Base-by-base conservation (phyloP, 2,113 vertebrate genomes). In the Ammodramus savannarum region DNA sequence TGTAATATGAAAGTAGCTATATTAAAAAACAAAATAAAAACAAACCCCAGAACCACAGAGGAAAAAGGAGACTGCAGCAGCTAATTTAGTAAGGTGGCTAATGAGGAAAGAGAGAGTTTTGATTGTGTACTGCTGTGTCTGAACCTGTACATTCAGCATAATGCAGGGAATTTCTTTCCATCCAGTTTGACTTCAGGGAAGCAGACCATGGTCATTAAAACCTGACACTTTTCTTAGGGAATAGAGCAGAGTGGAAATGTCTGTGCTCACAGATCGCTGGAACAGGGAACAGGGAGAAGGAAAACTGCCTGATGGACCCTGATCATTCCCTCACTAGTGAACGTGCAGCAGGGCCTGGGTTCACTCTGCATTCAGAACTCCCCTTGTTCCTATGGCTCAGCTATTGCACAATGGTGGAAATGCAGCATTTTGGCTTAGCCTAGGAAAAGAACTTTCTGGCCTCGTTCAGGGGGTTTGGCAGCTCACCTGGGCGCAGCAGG, bases 241-340 rank as follows among this genome's bases (percentile, higher is more conserved):
- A 4, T 48, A 9, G 2, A 6, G 65, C 65, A 12, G 51, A 9
- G 22, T 49, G 48, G 55, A 38, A 76, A 34, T 27, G 54, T 44
- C 39, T 18, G 36, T 73, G 74, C 65, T 44, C n/a, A 9, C 11
- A 36, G 13, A 16, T 6, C 36, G 41, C 12, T 22, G 16, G 55
- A 32, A 16, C 1, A 9, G 85, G 59, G 34, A 55, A 54, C 34
- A 2, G 1, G 26, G 72, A 69, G 48, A 29, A 77, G 38, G 46
- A 46, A 36, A 26, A 9, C 17, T 10, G 2, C 4, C 0, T 7
- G 7, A 26, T n/a, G 63, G 32, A 49, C 34, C 41, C 61, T 4
- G 36, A 6, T 13, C 11, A 6, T 12, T 13, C 4, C 26, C 48
- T 44, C 39, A 10, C 20, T 11, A 2, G 1, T 41, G 80, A 44